Evolutionary conservation across 2,888 invertebrate genomes (phyloP).

Genomic region (Idaea biselata): DNA sequence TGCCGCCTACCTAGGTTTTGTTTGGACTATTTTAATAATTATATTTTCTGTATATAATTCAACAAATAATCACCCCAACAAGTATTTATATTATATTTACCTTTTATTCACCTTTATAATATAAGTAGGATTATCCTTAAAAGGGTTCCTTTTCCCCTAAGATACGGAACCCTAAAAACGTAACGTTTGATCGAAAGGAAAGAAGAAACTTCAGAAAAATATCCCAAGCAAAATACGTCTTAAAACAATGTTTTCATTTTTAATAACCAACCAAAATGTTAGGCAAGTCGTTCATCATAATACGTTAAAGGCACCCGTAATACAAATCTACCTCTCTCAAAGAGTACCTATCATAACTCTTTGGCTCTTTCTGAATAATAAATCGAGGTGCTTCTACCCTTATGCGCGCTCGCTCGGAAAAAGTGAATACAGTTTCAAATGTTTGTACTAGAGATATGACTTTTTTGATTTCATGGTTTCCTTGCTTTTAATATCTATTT

Average conservation of each 20-base stretch:
- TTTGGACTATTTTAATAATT: no score
- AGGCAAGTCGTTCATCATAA: slow-evolving; percentile 12
- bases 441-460: background rate
- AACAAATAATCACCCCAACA: no score
- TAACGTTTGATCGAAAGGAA: no score
- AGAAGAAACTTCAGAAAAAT: background rate
- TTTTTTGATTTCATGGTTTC: background rate
- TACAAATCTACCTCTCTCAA: background rate
- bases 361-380: slow-evolving; percentile 27
- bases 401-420: slow-evolving; percentile 2
- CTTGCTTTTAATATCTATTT: no score
- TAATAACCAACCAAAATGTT: background rate
- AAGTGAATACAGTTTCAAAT: background rate
- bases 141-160: no score
- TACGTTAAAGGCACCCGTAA: slow-evolving; percentile 18
- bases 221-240: background rate
- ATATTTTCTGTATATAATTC: no score
- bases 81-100: no score
- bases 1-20: no score
- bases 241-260: background rate
- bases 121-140: no score
- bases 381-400: slow-evolving; percentile 19
- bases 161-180: no score
- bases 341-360: background rate
- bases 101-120: no score